Evolutionary conservation across 2,113 vertebrate genomes (phyloP), one percentile per base, ranked within the genome.

Genomic region (Mormyrus iriodes): DNA sequence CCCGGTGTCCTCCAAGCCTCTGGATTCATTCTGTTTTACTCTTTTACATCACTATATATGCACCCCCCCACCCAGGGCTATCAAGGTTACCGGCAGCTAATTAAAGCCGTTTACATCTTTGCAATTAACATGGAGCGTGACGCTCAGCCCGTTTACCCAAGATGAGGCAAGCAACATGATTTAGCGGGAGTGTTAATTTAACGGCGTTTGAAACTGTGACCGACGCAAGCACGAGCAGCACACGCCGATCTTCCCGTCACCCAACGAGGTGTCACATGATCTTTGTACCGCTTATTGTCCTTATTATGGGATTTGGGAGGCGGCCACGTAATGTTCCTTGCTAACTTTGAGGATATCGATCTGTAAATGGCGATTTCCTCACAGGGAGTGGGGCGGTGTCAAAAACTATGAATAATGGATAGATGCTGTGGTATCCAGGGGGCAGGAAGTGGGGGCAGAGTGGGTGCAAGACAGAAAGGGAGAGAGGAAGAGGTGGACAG

Each of bases 391-490:
- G 12, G 6, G 24, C 8, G n/a, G 53, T 24, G 83, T 24, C 27
- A 89, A 51, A 79, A 52, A 31, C 61, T 13, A 53, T 89, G 85
- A 39, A 89, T 79, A 86, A 89, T 89, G 31, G 61, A 55, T 89
- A 24, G 15, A 31, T 46, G 48, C 89, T 73, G 27, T 44, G 24
- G 21, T 31, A 55, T 89, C 3, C 21, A 35, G 69, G 31, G 58
- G 87, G 17, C 39, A 24, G 82, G 82, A 48, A 65, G 89, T 51
- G 48, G 51, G 85, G 19, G 21, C 39, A 85, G 51, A 90, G 86
- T 87, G 27, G 51, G 87, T n/a, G 87, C 12, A 73, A 31, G 27
- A 35, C 65, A 73, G 65, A 69, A 31, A 15, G 35, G 42, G 17
- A 21, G 76, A 42, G 35, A 21, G 19, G 39, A 82, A 27, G 31